Conservation (phyloP, 2,888 invertebrate genomes). For the Protophormia terraenovae region DNA sequence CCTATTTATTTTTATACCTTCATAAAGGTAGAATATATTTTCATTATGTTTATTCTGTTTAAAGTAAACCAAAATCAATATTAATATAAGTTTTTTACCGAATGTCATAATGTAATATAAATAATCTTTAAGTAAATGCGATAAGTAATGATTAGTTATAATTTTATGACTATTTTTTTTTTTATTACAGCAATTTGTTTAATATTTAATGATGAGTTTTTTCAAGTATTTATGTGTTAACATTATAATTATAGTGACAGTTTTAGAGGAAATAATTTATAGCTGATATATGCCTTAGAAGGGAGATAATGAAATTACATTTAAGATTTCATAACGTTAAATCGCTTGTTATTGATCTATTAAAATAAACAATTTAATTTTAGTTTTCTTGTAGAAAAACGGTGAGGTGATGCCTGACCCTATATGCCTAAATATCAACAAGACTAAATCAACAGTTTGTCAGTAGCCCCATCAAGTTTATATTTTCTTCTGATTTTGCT, state of each 20-base stretch:
- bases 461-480: no score
- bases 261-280: background rate
- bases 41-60: background rate
- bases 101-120: background rate
- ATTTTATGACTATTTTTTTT: background rate
- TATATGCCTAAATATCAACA: no score
- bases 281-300: no score
- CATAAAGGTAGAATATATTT: background rate
- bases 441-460: no score
- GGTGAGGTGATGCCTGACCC: no score
- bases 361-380: no score
- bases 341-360: no score
- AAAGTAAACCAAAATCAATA: constrained; percentile 13
- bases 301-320: no score
- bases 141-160: background rate
- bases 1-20: background rate
- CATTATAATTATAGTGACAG: background rate
- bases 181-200: background rate
- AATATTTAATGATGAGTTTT: background rate
- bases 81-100: background rate
- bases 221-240: background rate
- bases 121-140: background rate
- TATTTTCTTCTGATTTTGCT: no score
- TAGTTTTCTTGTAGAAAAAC: no score
- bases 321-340: no score